These are phyloP conservation scores for Hyposoter didymator DNA, from an alignment of 2,888 invertebrate species.

Conservation along the genomic window DNA sequence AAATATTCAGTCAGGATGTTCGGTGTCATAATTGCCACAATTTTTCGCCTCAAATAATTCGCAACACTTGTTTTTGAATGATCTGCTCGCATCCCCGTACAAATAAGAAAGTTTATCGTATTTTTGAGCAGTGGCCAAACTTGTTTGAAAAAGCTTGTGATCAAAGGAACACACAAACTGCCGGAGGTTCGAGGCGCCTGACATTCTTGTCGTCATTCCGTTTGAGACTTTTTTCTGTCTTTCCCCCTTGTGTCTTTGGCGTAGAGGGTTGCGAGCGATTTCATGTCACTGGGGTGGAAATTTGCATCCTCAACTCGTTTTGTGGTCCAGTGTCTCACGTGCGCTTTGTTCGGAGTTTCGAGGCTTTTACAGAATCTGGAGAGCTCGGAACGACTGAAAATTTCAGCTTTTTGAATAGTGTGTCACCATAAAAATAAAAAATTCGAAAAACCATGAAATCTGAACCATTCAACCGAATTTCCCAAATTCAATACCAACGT, in stretches of 20 bases:
- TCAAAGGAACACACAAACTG: slow-evolving; percentile 35
- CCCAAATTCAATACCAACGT: too few relatives aligned
- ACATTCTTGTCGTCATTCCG: slow-evolving; percentile 59
- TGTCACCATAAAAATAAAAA: not conserved
- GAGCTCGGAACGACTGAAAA: not conserved
- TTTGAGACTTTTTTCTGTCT: slow-evolving; percentile 42
- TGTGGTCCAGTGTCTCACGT: slow-evolving; percentile 27
- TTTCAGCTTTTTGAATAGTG: not conserved
- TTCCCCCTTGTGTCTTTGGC: not conserved
- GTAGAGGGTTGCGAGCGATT: slow-evolving; percentile 30
- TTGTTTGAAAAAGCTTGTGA: slow-evolving; percentile 18
- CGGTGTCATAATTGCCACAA: not conserved
- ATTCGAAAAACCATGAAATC: too few relatives aligned
- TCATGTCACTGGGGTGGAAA: slow-evolving; percentile 48
- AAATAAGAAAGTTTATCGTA: not conserved
- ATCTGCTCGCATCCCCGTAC: not conserved
- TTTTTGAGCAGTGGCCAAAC: not conserved
- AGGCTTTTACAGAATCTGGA: not conserved
- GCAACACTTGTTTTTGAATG: not conserved
- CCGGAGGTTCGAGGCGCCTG: slow-evolving; percentile 45
- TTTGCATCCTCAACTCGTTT: slow-evolving; percentile 54
- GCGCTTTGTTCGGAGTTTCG: not conserved
- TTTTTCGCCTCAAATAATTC: not conserved
- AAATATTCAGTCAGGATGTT: too few relatives aligned
- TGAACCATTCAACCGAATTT: too few relatives aligned